phyloP scores from a whole-genome alignment of 2,113 vertebrate species.

The Dermatemys mawii region DNA sequence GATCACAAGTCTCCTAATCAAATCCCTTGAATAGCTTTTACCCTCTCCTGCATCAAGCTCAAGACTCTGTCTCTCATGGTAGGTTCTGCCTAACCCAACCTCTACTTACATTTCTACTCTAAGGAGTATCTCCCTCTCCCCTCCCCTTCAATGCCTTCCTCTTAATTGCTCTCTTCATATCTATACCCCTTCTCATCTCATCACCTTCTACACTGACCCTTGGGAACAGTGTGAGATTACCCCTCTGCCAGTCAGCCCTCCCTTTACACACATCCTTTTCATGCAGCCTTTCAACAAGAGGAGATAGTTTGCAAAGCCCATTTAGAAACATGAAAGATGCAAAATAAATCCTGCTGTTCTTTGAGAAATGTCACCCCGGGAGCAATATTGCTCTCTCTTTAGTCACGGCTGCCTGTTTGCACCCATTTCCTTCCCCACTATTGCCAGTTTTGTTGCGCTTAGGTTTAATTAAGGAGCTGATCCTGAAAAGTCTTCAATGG shows the following conservation, averaged over 20 bases:
- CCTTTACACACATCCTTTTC: background rate
- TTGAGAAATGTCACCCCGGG: background rate
- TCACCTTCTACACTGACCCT: background rate
- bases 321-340: background rate
- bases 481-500: background rate
- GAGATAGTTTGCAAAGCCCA: background rate
- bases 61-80: background rate
- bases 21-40: background rate
- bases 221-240: background rate
- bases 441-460: background rate
- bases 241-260: background rate
- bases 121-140: background rate
- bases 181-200: background rate
- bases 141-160: background rate
- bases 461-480: fast-evolving
- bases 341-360: background rate
- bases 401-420: background rate
- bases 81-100: background rate
- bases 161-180: background rate
- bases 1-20: background rate
- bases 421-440: background rate
- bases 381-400: background rate
- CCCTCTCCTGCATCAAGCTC: background rate
- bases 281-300: background rate
- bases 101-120: background rate